Evolutionary conservation across 2,888 invertebrate genomes (phyloP), one percentile per base, ranked within the genome.

Genomic region (Tillus elongatus): DNA sequence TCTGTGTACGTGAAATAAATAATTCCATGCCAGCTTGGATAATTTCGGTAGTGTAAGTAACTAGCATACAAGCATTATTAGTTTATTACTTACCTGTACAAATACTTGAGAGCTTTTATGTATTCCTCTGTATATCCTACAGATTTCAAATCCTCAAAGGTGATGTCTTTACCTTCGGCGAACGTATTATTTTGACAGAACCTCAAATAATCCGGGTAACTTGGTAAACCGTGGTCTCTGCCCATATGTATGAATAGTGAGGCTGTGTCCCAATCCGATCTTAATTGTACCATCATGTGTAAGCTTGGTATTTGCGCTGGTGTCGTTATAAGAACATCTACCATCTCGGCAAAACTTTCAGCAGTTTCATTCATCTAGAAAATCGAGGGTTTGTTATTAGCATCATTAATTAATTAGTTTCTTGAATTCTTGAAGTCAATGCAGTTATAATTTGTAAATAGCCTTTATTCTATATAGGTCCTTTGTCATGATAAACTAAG

Each of bases 191-290:
- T 72, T 15, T 68, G 61, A 52, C 86, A 90, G 38, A 80, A 67
- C 31, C 77, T 71, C 26, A 86, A 54, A 36, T 79, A 82, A 11
- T 77, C 68, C 0, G 77, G 61, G 56, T 90, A 91, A 0, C 82
- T 71, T 0, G 87, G 74, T 2, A 89, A 68, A 0, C 89, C 90
- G 50, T 90, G 89, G 60, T 90, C 90, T 14, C 90, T 72, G 1
- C 74, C 79, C 58, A 71, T 68, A 48, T 79, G 79, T 12, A 79
- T 61, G 12, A 75, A 69, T 26, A 75, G 53, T 1, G 72, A 66
- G 1, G 77, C 61, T 1, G 61, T 62, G 41, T 67, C 51, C 66
- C 66, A 66, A 36, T 62, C 64, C 40, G 38, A 55, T 44, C 68
- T 61, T 50, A 56, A 44, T 28, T 52, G 55, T 35, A 63, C 62